Evolutionary conservation across 2,888 invertebrate species (phyloP).

Genomic region (Dolichopus griseipennis): DNA sequence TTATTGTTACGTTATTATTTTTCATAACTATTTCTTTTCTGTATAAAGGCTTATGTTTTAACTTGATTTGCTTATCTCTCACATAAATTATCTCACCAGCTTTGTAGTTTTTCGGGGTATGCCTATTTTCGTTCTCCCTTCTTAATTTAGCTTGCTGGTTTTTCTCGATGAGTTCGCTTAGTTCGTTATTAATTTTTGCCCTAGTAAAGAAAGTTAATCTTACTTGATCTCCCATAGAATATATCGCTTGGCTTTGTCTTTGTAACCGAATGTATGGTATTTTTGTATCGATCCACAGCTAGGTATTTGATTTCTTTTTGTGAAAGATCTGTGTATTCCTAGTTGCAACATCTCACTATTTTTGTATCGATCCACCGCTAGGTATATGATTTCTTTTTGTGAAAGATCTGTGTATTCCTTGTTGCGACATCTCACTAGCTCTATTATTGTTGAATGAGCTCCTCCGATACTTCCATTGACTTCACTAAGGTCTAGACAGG

Average conservation of each 20-base stretch:
- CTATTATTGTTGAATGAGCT: too few species aligned
- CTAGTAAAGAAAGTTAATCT: slow-evolving; percentile 22
- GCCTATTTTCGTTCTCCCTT: slow-evolving; percentile 18
- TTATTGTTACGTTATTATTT: too few species aligned
- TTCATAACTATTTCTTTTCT: slow-evolving; percentile 19
- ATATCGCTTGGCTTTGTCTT: slow-evolving; percentile 20
- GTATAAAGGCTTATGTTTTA: slow-evolving; percentile 11
- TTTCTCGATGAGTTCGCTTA: too few species aligned
- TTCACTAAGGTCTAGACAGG: too few species aligned
- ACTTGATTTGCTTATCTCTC: slow-evolving; percentile 17
- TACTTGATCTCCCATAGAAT: slow-evolving; percentile 22
- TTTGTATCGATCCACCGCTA: too few species aligned
- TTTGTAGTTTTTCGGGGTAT: slow-evolving; percentile 15
- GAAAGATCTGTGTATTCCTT: too few species aligned
- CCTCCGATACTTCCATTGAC: too few species aligned
- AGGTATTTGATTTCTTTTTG: slow-evolving; percentile 11
- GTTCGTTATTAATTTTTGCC: slow-evolving; percentile 20
- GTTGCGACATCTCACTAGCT: too few species aligned
- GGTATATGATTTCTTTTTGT: too few species aligned
- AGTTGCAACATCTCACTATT: too few species aligned
- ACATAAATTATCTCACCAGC: slow-evolving; percentile 17
- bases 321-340: slow-evolving; percentile 14
- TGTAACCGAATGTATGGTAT: slow-evolving; percentile 20
- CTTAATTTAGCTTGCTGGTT: slow-evolving; percentile 20
- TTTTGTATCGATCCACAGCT: slow-evolving; percentile 17